A percentile compares a stretch with the other conserved stretches of the same genome.
Evolutionary conservation across 2,113 vertebrate genomes (phyloP).

Genomic region (Lates calcarifer): DNA sequence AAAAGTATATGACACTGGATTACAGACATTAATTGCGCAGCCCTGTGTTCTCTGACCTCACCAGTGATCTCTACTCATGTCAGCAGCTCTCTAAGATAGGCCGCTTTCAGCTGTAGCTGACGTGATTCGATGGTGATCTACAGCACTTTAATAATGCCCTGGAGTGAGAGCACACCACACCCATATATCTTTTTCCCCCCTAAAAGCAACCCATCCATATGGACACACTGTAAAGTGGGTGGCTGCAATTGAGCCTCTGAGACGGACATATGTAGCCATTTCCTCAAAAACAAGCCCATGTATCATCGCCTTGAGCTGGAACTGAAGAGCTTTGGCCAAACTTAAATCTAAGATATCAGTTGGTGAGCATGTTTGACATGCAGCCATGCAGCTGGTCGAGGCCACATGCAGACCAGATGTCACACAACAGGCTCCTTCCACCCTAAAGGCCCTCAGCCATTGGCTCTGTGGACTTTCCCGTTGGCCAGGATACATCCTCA

Average conservation of each 20-base stretch:
- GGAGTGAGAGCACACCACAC: slow-evolving; percentile 43
- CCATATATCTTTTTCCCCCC: slow-evolving; percentile 23
- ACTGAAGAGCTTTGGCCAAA: slow-evolving; percentile 19
- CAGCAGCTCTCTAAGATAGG: slow-evolving; percentile 20
- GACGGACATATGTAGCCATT: slow-evolving; percentile 22
- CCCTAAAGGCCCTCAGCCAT: slow-evolving; percentile 45
- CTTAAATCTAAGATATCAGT: slow-evolving; percentile 48
- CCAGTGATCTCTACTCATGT: slow-evolving; percentile 3
- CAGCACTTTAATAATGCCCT: slow-evolving; percentile 19
- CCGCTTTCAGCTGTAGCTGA: slow-evolving; percentile 29
- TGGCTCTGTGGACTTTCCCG: slow-evolving; percentile 74
- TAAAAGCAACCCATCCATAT: slow-evolving; percentile 19
- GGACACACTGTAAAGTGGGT: slow-evolving; percentile 29
- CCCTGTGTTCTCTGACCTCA: slow-evolving; percentile 38
- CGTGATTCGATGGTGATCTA: slow-evolving; percentile 36
- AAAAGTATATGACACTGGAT: slow-evolving; percentile 3
- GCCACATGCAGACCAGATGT: slow-evolving; percentile 78
- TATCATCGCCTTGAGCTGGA: slow-evolving; percentile 38
- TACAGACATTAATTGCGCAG: slow-evolving; percentile 18
- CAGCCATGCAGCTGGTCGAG: slow-evolving; percentile 58
- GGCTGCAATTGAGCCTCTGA: slow-evolving; percentile 25
- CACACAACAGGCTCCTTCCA: slow-evolving; percentile 61
- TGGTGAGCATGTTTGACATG: slow-evolving; percentile 58
- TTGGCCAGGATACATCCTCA: slow-evolving; percentile 64
- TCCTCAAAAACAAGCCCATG: slow-evolving; percentile 56